Base-by-base conservation (phyloP, 2,113 vertebrate species). In the Dryoscopus gambensis region DNA sequence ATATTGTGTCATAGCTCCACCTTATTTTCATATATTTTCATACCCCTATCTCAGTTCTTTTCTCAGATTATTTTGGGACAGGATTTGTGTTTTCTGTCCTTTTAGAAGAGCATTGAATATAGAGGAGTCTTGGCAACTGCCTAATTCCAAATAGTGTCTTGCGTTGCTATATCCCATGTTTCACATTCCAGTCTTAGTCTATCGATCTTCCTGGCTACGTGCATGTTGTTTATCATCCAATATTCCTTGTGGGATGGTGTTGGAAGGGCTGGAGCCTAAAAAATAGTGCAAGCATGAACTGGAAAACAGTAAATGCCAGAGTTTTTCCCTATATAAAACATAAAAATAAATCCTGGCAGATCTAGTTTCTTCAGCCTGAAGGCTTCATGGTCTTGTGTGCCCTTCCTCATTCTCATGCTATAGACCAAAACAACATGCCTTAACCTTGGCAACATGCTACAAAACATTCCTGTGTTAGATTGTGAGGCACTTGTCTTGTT, bases 381-480 rank as follows among this genome's bases (percentile, higher is more conserved):
- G 88, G 49, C 78, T 83, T 90, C 67, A 53, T 33, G 42, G 82
- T 67, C 90, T 90, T 65, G 7, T 20, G 15, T 46, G 42, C 63
- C 47, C 79, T 90, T 94, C 87, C 49, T 70, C 28, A 76, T 91
- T 93, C 71, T 92, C 71, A 77, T 90, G 71, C 79, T 95, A 92
- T 88, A 93, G 63, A 95, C 47, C 46, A 93, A 92, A 94, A 92
- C 56, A 93, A 74, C 75, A 84, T 77, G 82, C 42, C 49, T 77
- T 50, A 91, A 71, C 46, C 59, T 90, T 93, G 79, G 76, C 86
- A 97, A 80, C 10, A 25, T 28, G 46, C 31, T 92, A 35, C 59
- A 94, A 93, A 78, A 94, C 76, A 80, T 94, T 94, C 79, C 27
- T 63, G 42, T 50, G 25, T 39, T 50, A 88, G 75, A 74, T 11